Base-by-base conservation (phyloP, 37 sponge, comb jelly and placozoan species). In the Axinella damicornis region DNA sequence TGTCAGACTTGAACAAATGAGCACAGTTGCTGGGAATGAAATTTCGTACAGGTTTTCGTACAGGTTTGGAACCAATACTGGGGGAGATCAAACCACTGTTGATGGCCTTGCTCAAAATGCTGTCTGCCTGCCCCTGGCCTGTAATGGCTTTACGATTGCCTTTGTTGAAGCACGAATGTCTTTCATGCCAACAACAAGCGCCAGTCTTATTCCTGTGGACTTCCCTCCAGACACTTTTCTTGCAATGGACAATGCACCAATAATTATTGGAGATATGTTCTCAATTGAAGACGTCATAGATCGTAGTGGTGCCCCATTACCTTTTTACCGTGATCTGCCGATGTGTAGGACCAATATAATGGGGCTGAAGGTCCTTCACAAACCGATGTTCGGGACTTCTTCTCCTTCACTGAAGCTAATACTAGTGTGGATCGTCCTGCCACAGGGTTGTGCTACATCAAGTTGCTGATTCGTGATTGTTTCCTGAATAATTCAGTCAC, bases 361-460 rank as follows among this genome's bases (percentile, higher is more conserved):
- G 74, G 27, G 12, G 24, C 21, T 22, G 55, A 46, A 13, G n/a
- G 17, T 19, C 15, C 57, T 56, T n/a, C n/a, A n/a, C n/a, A n/a
- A n/a, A 15, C 57, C 18, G 15, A 15, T 19, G 17, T 22, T 31
- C 17, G 53, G 14, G 80, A 41, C 40, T 79, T 24, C 53, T 79
- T 79, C 31, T 16, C 30, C 13, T 79, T 79, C 67, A 6, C 2
- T 22, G 28, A 56, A 9, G 53, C 64, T 19, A 27, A 2, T 5
- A n/a, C n/a, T n/a, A n/a, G n/a, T n/a, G n/a, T n/a, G n/a, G n/a
- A n/a, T n/a, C n/a, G n/a, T n/a, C n/a, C n/a, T n/a, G n/a, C n/a
- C n/a, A n/a, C n/a, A n/a, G n/a, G n/a, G n/a, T n/a, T n/a, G n/a
- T 79, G 80, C 32, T 79, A 22, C 65, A 41, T 64, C 67, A 79